These are phyloP conservation scores for Podotricha telesiphe DNA, from an alignment of 2,888 invertebrate genomes.

Conservation along the genomic window DNA sequence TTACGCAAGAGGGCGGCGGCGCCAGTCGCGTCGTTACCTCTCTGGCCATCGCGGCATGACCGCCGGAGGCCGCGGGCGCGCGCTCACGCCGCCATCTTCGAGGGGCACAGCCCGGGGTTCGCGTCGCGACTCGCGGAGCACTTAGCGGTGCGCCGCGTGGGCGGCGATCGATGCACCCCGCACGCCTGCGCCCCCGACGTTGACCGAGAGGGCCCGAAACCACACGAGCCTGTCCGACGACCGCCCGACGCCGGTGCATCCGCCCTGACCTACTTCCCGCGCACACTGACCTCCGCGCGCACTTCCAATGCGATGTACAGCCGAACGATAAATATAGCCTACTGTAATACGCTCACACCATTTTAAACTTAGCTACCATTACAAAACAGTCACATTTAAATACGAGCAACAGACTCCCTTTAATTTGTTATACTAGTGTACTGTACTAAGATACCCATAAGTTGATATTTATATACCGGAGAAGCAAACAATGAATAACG, in stretches of 20 bases:
- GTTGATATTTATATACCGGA: slow-evolving; percentile 51
- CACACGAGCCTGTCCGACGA: slow-evolving; percentile 54
- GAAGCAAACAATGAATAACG: slow-evolving; percentile 58
- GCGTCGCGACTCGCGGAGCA: slow-evolving; percentile 75
- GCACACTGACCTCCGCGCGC: slow-evolving; percentile 62
- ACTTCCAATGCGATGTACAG: slow-evolving; percentile 50
- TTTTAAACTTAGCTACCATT: slow-evolving; percentile 45
- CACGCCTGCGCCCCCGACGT: slow-evolving; percentile 68
- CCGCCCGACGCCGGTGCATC: slow-evolving; percentile 53
- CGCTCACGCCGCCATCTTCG: slow-evolving; percentile 82
- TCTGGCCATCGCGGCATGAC: slow-evolving; percentile 89
- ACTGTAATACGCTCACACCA: slow-evolving; percentile 41
- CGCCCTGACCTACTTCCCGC: slow-evolving; percentile 78
- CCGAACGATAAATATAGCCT: slow-evolving; percentile 31
- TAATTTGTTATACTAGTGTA: slow-evolving; percentile 46
- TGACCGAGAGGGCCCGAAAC: slow-evolving; percentile 62
- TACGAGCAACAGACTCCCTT: slow-evolving; percentile 27
- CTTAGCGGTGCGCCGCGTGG: slow-evolving; percentile 67
- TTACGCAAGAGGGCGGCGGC: slow-evolving; percentile 67
- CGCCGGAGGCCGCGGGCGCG: slow-evolving; percentile 84
- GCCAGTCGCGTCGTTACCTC: slow-evolving; percentile 82
- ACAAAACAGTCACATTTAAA: slow-evolving; percentile 42
- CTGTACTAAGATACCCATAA: slow-evolving; percentile 60
- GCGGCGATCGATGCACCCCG: slow-evolving; percentile 64
- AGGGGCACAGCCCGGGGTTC: slow-evolving; percentile 75